Base-by-base conservation (phyloP, 2,113 vertebrate species). In the Gambusia holbrooki region DNA sequence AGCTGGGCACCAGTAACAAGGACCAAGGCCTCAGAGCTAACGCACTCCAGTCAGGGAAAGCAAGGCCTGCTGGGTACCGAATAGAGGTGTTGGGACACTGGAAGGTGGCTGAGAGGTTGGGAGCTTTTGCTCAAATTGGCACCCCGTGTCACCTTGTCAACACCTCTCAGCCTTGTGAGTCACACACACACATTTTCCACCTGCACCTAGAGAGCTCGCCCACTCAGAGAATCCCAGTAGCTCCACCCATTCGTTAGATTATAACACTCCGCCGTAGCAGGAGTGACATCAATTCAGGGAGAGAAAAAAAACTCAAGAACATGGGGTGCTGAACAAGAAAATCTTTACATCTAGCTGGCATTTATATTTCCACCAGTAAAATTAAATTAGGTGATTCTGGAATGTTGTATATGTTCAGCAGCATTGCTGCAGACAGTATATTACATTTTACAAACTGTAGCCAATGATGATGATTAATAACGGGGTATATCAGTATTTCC, bases 1-100 rank as follows among this genome's bases (percentile, higher is more conserved):
- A 65, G 72, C 81, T 81, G 86, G 77, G 81, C 83, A 67, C 78
- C 72, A 64, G 84, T 91, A 92, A 92, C 90, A 75, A 91, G 90
- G 83, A 78, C 83, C 74, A 2, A 67, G 85, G 62, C 80, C 85
- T 76, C 2, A 1, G 68, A 74, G 74, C 85, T 66, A 66, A 81
- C 79, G 71, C 85, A 79, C 73, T 37, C 58, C 10, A 61, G 70
- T 60, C 71, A 35, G 71, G 73, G 58, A 79, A 72, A 80, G 81
- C 64, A 48, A 66, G 63, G 74, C 81, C 79, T 83, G 89, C 84
- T 81, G 84, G 73, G 87, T 66, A 62, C 62, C 66, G 76, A 86
- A 84, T 63, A 60, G 75, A 84, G 66, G 80, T 74, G 87, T 71
- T 79, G 79, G 70, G 84, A 82, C 42, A 68, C 54, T 22, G 28